phyloP scores from a whole-genome alignment of 2,797 vertebrate genomes.

The Sciaenops ocellatus region DNA sequence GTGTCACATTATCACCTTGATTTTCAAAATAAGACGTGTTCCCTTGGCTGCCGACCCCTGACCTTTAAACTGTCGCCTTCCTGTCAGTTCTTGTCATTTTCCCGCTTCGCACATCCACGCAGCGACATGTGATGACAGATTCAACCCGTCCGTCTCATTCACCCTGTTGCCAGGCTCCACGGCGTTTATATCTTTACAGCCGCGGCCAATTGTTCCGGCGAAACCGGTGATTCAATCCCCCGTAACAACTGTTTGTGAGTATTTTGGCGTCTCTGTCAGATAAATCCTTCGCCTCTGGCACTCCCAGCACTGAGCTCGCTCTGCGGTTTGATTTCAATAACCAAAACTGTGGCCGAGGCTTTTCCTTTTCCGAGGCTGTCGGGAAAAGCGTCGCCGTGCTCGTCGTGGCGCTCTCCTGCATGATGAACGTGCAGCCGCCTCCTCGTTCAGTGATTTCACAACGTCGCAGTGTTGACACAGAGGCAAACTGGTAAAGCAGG shows the following conservation, averaged over 20 bases:
- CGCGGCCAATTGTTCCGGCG: rapidly evolving
- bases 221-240: background rate
- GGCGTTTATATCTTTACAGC: background rate
- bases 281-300: background rate
- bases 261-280: background rate
- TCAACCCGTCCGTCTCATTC: constrained; percentile 47
- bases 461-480: background rate
- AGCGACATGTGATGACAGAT: constrained; percentile 17
- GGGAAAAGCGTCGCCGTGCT: background rate
- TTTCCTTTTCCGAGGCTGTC: background rate
- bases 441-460: background rate
- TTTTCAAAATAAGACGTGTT: no score
- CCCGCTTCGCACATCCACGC: no score
- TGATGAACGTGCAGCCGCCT: no score
- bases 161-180: constrained; percentile 19
- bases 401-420: background rate
- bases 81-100: no score
- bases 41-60: no score
- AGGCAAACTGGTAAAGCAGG: constrained; percentile 14
- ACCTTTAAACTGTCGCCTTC: no score
- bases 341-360: background rate
- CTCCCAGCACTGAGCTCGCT: background rate
- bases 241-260: background rate
- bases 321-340: constrained; percentile 17
- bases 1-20: no score